Evolutionary conservation across 2,113 vertebrate species (phyloP).

Genomic region (Percina caprodes): DNA sequence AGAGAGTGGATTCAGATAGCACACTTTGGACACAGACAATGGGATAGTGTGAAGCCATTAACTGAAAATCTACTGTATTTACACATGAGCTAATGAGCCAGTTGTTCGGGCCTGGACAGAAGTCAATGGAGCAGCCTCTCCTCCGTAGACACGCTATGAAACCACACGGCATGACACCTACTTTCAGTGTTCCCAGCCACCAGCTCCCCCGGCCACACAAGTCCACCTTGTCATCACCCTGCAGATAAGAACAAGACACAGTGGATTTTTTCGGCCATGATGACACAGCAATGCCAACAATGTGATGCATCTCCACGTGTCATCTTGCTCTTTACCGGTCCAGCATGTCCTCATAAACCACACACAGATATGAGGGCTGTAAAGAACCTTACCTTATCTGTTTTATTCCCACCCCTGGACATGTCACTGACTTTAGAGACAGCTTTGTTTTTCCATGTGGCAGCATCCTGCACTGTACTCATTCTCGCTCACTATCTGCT

Average conservation of each 20-base stretch:
- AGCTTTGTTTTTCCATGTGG: slow-evolving; percentile 55
- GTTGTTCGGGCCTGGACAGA: not conserved
- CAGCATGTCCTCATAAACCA: slow-evolving; percentile 31
- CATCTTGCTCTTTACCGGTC: not conserved
- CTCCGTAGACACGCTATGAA: slow-evolving; percentile 13
- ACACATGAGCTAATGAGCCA: not conserved
- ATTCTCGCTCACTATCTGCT: slow-evolving; percentile 33
- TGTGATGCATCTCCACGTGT: slow-evolving; percentile 42
- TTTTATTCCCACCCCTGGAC: slow-evolving; percentile 42
- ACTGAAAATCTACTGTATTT: not conserved
- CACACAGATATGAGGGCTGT: slow-evolving; percentile 21
- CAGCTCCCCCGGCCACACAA: slow-evolving; percentile 75
- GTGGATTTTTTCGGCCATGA: slow-evolving; percentile 1
- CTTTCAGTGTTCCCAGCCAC: slow-evolving; percentile 80
- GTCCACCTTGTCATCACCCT: slow-evolving; percentile 63
- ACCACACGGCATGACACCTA: slow-evolving; percentile 61
- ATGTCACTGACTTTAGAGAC: slow-evolving; percentile 44
- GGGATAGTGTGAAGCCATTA: slow-evolving; percentile 20
- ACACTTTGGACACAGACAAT: slow-evolving; percentile 17
- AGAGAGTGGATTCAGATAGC: not conserved
- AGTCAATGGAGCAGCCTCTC: not conserved
- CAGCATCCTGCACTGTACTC: slow-evolving; percentile 24
- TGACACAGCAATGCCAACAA: slow-evolving; percentile 42
- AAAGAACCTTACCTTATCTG: slow-evolving; percentile 70
- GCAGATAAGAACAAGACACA: slow-evolving; percentile 44